These are phyloP conservation scores for Pteruthius melanotis DNA, from an alignment of 2,113 vertebrate species.

Conservation along the genomic window DNA sequence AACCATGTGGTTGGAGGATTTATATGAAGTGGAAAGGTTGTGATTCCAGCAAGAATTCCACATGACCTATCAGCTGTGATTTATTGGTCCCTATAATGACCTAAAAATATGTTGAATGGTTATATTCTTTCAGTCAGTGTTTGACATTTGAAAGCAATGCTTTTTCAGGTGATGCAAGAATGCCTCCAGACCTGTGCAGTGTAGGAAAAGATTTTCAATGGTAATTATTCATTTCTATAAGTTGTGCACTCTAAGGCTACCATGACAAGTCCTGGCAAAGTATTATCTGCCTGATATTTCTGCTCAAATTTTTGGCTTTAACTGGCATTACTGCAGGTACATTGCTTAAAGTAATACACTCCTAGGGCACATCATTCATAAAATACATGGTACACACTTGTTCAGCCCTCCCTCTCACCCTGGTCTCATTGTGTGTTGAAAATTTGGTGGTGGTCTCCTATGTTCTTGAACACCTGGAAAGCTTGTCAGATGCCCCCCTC, in stretches of 20 bases:
- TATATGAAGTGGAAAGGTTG: background rate
- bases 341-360: background rate
- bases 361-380: background rate
- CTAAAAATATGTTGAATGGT: background rate
- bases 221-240: background rate
- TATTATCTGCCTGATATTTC: background rate
- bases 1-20: background rate
- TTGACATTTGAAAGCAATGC: background rate
- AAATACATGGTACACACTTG: background rate
- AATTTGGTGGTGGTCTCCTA: background rate
- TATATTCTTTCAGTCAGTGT: background rate
- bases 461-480: background rate
- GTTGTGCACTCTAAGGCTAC: background rate
- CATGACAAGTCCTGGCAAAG: background rate
- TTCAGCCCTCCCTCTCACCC: background rate
- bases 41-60: conserved; percentile 2
- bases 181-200: background rate
- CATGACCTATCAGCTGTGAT: background rate
- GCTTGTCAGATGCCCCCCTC: background rate
- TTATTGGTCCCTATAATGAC: background rate
- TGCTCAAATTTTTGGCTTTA: background rate
- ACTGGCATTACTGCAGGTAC: background rate
- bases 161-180: background rate
- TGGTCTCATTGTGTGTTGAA: background rate
- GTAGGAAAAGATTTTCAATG: background rate